Evolutionary conservation across 2,888 invertebrate genomes (phyloP).

Genomic region (Drosophila acutilabella): DNA sequence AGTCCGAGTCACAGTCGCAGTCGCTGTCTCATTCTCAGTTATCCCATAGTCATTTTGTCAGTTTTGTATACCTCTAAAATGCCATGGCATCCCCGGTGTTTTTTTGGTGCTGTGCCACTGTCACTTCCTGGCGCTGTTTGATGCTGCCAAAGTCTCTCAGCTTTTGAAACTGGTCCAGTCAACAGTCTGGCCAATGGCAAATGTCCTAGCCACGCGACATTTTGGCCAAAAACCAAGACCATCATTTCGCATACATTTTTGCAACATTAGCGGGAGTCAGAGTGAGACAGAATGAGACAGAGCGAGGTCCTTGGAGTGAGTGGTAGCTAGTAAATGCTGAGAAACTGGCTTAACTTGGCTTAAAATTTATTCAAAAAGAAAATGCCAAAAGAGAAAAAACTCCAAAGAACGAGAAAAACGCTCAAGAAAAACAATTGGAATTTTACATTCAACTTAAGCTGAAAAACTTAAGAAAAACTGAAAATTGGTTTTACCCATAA

Average conservation of each 20-base stretch:
- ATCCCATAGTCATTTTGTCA: not conserved
- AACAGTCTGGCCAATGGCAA: constrained; percentile 41
- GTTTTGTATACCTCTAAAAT: not conserved
- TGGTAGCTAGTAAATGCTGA: constrained; percentile 41
- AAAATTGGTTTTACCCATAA: constrained; percentile 31
- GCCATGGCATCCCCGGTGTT: not conserved
- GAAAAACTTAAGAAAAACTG: constrained; percentile 44
- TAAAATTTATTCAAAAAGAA: constrained; percentile 54
- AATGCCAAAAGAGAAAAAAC: not conserved
- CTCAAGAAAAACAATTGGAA: constrained; percentile 23
- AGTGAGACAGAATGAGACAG: not conserved
- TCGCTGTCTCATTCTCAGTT: not conserved
- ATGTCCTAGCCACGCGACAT: constrained; percentile 40
- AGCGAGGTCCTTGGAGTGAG: not conserved
- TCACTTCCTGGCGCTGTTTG: constrained; percentile 35
- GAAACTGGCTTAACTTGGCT: constrained; percentile 47
- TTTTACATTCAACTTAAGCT: constrained; percentile 49
- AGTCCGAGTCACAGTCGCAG: not conserved
- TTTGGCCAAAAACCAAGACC: constrained; percentile 44
- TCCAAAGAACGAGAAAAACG: not conserved
- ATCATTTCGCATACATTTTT: constrained; percentile 69
- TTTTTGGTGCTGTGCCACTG: not conserved
- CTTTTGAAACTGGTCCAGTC: constrained; percentile 20
- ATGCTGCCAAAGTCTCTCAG: constrained; percentile 69
- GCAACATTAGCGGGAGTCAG: constrained; percentile 52